Evolutionary conservation across 2,888 invertebrate species (phyloP), one percentile per base, ranked within the genome.

Genomic region (Desoria tigrina): DNA sequence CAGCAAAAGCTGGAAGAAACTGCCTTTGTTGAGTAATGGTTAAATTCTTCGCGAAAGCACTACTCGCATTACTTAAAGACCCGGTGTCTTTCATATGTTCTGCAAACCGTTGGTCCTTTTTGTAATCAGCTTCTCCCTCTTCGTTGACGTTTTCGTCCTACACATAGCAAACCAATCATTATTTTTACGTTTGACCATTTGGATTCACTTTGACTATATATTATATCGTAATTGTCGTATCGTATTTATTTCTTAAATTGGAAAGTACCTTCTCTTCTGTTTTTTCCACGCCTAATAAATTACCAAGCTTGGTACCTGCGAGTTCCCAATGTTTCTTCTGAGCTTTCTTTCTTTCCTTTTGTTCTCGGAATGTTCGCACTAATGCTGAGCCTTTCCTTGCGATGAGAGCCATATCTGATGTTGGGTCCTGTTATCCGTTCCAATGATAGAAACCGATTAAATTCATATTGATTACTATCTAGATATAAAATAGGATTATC

Each of bases 281-380:
- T 65, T 86, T 84, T 72, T 84, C 82, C 1, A 99, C 88, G 0
- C 99, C 99, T 92, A 98, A 94, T 49, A 99, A 94, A 78, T 98
- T 94, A 79, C 94, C 94, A 66, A 96, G 84, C 77, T 90, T 92
- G 1, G 97, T 98, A 45, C 99, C 99, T 56, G 96, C 94, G 66
- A 99, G 81, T 80, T 99, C 96, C 98, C 98, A 99, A 79, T 99
- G 97, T 79, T 99, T 98, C 80, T 96, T 95, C 80, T 99, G 98
- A 0, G 95, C 96, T 79, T 93, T 94, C 62, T 89, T 86, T n/a
- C 95, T 84, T 79, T 99, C 99, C 78, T 97, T 96, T 79, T 97
- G 94, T 79, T 99, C 99, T 60, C 99, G 86, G 79, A 90, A 94
- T 0, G 88, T 88, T 69, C 93, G 86, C 0, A 99, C 99, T 3